These are phyloP conservation scores for Beroe forskalii DNA, from an alignment of 37 sponge, comb jelly and placozoan genomes.

Conservation along the genomic window DNA sequence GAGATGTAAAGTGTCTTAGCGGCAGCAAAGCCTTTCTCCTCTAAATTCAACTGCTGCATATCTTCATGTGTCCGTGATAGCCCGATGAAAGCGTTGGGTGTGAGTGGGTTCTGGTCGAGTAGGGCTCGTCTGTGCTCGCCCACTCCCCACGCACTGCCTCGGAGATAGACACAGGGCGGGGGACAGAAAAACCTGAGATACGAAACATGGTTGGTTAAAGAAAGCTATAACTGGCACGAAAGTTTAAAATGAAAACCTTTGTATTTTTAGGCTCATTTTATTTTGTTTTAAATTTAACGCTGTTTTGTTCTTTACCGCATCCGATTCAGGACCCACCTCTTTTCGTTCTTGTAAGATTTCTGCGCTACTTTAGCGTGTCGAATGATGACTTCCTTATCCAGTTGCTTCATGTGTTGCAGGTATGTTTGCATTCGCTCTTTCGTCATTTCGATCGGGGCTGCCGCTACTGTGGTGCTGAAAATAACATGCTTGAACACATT, in stretches of 20 bases:
- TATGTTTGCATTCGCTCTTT: conserved; percentile 82
- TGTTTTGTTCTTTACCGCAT: too few relatives aligned
- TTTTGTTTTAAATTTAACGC: too few relatives aligned
- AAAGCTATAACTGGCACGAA: too few relatives aligned
- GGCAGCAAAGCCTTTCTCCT: conserved; percentile 77
- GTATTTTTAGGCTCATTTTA: too few relatives aligned
- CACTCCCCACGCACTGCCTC: conserved; percentile 79
- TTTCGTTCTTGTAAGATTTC: conserved; percentile 96
- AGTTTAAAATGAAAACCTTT: too few relatives aligned
- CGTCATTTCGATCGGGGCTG: conserved; percentile 62
- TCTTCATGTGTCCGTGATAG: conserved; percentile 80
- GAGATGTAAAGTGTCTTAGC: conserved; percentile 93
- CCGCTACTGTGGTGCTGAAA: background rate
- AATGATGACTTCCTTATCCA: conserved; percentile 74
- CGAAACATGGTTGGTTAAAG: too few relatives aligned
- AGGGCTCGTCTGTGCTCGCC: conserved; percentile 20
- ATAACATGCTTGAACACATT: too few relatives aligned
- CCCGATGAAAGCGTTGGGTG: conserved; percentile 83
- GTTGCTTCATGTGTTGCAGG: conserved; percentile 67
- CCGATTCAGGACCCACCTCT: conserved; percentile 75
- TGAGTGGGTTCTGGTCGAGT: background rate
- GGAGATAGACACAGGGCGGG: conserved; percentile 85
- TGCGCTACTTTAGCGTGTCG: conserved; percentile 95
- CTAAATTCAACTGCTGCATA: conserved; percentile 84
- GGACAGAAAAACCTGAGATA: conserved; percentile 95